phyloP scores from a whole-genome alignment of 2,888 invertebrate genomes.

The Euphydryas editha region DNA sequence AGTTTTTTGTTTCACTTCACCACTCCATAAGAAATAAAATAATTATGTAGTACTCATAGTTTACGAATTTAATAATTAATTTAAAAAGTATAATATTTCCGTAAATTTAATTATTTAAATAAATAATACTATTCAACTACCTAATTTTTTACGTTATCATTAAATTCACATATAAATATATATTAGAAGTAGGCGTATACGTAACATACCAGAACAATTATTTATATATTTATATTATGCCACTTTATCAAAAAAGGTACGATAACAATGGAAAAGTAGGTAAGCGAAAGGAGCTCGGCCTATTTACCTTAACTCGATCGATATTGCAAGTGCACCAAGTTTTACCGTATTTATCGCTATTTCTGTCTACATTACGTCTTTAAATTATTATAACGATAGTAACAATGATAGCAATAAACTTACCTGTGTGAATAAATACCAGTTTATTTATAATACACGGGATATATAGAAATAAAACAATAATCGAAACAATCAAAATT shows the following conservation, averaged over 20 bases:
- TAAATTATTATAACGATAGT: neutral
- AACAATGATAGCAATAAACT: slow-evolving; percentile 3
- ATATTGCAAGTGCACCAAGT: slow-evolving; percentile 44
- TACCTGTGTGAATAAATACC: slow-evolving; percentile 22
- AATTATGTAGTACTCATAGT: too few relatives aligned
- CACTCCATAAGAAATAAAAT: too few relatives aligned
- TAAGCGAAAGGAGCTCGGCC: slow-evolving; percentile 37
- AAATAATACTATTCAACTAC: neutral
- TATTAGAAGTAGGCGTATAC: slow-evolving; percentile 27
- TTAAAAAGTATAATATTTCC: too few relatives aligned
- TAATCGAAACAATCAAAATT: slow-evolving; percentile 29
- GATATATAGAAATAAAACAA: slow-evolving; percentile 17
- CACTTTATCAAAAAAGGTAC: slow-evolving; percentile 18
- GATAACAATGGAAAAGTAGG: slow-evolving; percentile 39
- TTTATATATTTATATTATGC: slow-evolving; percentile 14
- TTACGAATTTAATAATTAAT: too few relatives aligned
- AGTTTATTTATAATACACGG: slow-evolving; percentile 21
- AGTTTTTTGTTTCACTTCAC: too few relatives aligned
- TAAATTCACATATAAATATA: neutral
- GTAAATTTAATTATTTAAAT: neutral
- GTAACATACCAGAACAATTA: slow-evolving; percentile 16
- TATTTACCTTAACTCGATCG: slow-evolving; percentile 44
- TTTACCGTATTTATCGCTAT: slow-evolving; percentile 5
- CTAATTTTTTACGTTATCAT: neutral
- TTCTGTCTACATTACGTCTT: neutral